Evolutionary conservation across 92 coral and sea anemone species (phyloP), one percentile per base, ranked within the genome.

Genomic region (Palythoa grandis): DNA sequence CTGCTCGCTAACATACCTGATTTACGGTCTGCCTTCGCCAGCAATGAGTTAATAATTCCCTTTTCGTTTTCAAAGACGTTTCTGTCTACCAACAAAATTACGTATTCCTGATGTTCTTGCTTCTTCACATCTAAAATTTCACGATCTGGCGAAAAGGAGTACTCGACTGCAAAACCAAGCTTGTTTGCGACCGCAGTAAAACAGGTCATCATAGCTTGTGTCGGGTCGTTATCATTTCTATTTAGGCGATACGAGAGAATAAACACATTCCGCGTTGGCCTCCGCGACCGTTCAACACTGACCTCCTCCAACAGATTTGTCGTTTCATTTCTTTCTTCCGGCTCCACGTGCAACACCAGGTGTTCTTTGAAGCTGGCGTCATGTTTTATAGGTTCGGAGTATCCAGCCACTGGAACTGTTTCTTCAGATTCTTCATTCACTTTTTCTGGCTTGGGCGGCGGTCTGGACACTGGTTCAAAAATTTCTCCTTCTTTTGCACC

Each of bases 11-110:
- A 22, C 39, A 13, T 50, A 75, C 79, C 79, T 8, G 79, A 52
- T 75, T 75, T 75, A 13, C 39, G 37, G 29, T 52, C 22, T 52
- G 79, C 79, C 38, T 48, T 22, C 29, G 5, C 63, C 11, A 75
- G 8, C n/a, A 75, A 52, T 11, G 63, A 48, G 15, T 52, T 75
- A 19, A 75, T 37, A 15, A 0, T 4, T 22, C 16, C 11, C 61
- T 75, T 75, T 50, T 52, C 40, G 61, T 35, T 75, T 11, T 75
- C 79, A 75, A 75, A 75, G 56, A 25, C 37, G 38, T 1, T 25
- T 24, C 79, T 75, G 38, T 75, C 79, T 3, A 75, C 40, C 39
- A 75, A 52, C 39, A 75, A 52, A 16, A 75, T 24, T 9, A 75
- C 61, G 40, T 75, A 75, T 2, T 75, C 79, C 7, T 75, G 11